Percentiles rank a stretch among this genome's conserved stretches.
Evolutionary conservation across 2,113 vertebrate species (phyloP).

Genomic region (Hylia prasina): DNA sequence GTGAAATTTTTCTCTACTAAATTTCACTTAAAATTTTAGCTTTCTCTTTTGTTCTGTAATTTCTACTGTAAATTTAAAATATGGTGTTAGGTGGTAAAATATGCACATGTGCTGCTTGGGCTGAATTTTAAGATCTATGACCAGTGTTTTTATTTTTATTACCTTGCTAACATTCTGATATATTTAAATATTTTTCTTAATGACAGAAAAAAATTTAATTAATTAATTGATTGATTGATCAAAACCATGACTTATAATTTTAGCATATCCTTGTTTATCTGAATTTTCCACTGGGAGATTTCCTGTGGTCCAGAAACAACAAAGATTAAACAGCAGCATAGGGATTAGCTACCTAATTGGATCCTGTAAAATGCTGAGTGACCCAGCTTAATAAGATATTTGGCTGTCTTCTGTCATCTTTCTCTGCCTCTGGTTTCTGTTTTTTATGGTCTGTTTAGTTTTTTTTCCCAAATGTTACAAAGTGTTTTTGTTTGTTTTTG

Average conservation of each 20-base stretch:
- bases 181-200: neutral
- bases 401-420: neutral
- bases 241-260: neutral
- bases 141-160: neutral
- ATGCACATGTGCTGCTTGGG: neutral
- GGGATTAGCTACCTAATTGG: neutral
- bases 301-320: neutral
- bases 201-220: neutral
- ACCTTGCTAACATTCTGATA: neutral
- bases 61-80: neutral
- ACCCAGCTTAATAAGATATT: neutral
- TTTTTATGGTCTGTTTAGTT: neutral
- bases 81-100: neutral
- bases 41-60: conserved; percentile 13
- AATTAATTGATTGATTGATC: too few relatives aligned
- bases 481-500: neutral
- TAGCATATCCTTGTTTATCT: neutral
- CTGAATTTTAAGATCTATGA: neutral
- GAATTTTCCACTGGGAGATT: neutral
- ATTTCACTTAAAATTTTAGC: neutral
- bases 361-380: neutral
- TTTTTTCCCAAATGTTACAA: neutral
- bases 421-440: neutral
- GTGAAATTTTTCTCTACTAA: neutral
- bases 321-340: neutral